Evolutionary conservation across 2,113 vertebrate species (phyloP).

Genomic region (Larimichthys crocea): DNA sequence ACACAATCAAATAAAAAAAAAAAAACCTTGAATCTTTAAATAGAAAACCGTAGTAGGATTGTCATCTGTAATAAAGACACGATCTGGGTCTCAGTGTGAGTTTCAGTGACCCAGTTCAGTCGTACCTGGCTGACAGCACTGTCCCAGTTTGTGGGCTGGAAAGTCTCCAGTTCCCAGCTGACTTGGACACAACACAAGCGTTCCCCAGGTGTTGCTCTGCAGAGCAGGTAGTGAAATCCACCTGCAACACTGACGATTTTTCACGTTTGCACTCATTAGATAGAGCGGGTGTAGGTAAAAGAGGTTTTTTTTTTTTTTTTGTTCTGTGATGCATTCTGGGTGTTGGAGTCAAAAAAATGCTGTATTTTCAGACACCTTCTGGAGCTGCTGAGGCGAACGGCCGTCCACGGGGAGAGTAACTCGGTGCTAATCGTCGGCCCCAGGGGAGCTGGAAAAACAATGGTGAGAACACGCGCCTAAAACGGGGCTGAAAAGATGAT

Average conservation of each 20-base stretch:
- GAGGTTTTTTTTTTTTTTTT: too few relatives aligned
- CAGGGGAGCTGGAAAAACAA: conserved; percentile 92
- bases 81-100: conserved; percentile 8
- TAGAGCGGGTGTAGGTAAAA: too few relatives aligned
- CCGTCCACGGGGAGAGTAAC: conserved; percentile 93
- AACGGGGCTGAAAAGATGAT: neutral
- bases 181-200: conserved; percentile 16
- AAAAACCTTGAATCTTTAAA: neutral
- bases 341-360: conserved; percentile 19
- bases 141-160: conserved; percentile 54
- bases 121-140: conserved; percentile 44
- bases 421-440: conserved; percentile 94
- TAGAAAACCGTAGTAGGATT: neutral
- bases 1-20: neutral
- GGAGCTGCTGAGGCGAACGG: conserved; percentile 92
- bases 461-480: conserved; percentile 81
- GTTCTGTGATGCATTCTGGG: conserved; percentile 35
- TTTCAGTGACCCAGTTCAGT: conserved; percentile 62
- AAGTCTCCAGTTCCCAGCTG: conserved; percentile 37
- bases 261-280: neutral
- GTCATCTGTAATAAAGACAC: conserved; percentile 23
- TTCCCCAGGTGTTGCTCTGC: neutral
- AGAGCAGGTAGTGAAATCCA: neutral
- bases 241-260: neutral
- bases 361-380: conserved; percentile 87